Evolutionary conservation across 92 coral and sea anemone species (phyloP).

Genomic region (Actinostola sp.): DNA sequence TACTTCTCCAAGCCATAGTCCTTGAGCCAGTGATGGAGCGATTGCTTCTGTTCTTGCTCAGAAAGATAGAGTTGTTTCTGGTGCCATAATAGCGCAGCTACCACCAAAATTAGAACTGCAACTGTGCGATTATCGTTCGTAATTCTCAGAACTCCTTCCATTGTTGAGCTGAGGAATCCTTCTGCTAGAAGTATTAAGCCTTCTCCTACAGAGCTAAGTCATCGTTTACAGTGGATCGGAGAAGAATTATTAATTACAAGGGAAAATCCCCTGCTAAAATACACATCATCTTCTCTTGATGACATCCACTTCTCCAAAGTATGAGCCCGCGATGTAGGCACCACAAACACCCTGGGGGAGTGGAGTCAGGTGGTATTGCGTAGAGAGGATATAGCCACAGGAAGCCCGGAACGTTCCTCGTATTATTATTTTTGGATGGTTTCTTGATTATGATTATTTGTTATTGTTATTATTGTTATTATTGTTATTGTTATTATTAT

Average conservation of each 20-base stretch:
- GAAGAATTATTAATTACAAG: not conserved
- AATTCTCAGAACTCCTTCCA: slow-evolving; percentile 12
- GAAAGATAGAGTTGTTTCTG: slow-evolving; percentile 56
- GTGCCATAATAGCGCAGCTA: slow-evolving; percentile 61
- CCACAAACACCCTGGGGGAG: not conserved
- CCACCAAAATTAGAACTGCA: slow-evolving; percentile 38
- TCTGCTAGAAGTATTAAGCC: slow-evolving; percentile 1
- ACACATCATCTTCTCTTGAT: not conserved
- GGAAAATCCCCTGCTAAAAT: not conserved
- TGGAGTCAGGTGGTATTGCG: no score
- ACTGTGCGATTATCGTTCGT: slow-evolving; percentile 12
- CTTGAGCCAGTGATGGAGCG: slow-evolving; percentile 66
- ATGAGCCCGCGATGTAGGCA: slow-evolving; percentile 16
- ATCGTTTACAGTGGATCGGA: not conserved
- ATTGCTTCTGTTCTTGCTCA: slow-evolving; percentile 48
- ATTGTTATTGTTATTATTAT: no score
- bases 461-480: no score
- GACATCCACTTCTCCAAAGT: not conserved
- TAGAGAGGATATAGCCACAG: not conserved
- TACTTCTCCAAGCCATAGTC: slow-evolving; percentile 67
- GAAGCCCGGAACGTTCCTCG: no score
- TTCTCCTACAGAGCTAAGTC: not conserved
- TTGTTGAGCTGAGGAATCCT: not conserved
- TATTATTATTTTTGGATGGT: no score
- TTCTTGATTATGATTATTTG: no score